These are phyloP conservation scores for Propithecus perrieri DNA, from an alignment of 2,797 vertebrate species.

Conservation along the genomic window DNA sequence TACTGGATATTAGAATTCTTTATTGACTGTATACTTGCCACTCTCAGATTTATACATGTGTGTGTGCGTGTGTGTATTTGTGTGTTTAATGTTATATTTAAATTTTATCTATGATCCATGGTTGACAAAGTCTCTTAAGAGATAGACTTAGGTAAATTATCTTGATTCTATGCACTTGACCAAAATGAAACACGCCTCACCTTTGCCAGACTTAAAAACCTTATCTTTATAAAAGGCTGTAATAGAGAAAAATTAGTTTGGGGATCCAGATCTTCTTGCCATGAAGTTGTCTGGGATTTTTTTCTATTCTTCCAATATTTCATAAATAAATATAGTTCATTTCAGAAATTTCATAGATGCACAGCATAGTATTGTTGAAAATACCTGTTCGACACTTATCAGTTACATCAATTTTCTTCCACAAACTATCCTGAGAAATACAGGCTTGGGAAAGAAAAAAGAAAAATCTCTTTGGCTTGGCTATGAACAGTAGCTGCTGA, in stretches of 20 bases:
- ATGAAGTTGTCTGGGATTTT: neutral
- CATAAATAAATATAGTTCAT: neutral
- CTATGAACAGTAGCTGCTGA: neutral
- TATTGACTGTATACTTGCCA: neutral
- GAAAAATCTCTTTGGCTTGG: neutral
- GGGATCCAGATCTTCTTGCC: neutral
- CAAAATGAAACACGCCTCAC: neutral
- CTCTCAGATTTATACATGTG: neutral
- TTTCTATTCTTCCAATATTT: neutral
- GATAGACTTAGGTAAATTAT: neutral
- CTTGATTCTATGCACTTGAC: neutral
- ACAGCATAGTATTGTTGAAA: neutral
- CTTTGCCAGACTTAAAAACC: neutral
- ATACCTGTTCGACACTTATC: neutral
- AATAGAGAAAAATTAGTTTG: neutral
- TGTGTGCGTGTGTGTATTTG: neutral
- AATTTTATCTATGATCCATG: neutral
- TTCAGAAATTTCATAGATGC: neutral
- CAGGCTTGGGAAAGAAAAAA: neutral
- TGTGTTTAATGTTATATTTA: neutral
- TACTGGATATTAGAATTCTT: neutral
- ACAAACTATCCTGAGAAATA: neutral
- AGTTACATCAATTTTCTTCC: neutral
- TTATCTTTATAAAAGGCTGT: neutral
- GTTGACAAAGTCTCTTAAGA: slow-evolving; percentile 7